A percentile compares a stretch with the other conserved stretches of the same genome.
phyloP scores from a whole-genome alignment of 2,113 vertebrate species.

The Spheniscus mendiculus region DNA sequence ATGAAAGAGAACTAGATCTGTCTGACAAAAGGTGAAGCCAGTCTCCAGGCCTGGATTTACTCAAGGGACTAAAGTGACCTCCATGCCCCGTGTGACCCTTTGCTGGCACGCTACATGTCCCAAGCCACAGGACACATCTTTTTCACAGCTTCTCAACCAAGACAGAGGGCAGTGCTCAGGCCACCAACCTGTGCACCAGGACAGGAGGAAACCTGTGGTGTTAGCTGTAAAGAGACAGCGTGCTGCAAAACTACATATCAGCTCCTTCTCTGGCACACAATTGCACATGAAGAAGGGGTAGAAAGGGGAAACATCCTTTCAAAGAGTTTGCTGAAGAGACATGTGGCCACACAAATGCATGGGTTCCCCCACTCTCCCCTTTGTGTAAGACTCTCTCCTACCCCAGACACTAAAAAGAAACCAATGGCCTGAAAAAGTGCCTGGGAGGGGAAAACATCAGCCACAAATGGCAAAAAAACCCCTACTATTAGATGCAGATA shows the following conservation, averaged over 20 bases:
- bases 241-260: background rate
- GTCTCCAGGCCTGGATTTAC: background rate
- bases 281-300: background rate
- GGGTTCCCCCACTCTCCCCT: background rate
- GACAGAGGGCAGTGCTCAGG: background rate
- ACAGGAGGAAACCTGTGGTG: accelerated
- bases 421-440: background rate
- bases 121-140: background rate
- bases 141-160: background rate
- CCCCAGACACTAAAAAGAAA: background rate
- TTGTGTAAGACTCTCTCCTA: too few relatives aligned
- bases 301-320: background rate
- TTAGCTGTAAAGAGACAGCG: background rate
- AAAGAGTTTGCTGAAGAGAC: background rate
- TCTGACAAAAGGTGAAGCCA: background rate
- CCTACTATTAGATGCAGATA: background rate
- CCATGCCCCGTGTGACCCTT: accelerated
- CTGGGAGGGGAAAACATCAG: background rate
- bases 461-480: background rate
- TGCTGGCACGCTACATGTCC: accelerated
- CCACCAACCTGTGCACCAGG: background rate
- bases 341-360: background rate
- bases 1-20: background rate
- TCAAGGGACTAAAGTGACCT: background rate
- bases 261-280: background rate